Conservation (phyloP, 2,888 invertebrate species). For the Lamellibrachia columna region DNA sequence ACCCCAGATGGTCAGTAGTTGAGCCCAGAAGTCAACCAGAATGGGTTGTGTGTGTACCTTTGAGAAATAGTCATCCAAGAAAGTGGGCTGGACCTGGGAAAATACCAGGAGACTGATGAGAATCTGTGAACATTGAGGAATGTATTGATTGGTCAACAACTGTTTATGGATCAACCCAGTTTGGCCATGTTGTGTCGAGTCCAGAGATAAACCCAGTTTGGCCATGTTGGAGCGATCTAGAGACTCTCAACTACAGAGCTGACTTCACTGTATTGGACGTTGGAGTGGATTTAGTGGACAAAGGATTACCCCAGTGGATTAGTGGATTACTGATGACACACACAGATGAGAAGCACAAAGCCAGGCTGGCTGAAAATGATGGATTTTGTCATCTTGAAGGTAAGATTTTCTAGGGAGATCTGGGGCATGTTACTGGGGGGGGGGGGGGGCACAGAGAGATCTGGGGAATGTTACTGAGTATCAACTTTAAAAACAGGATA, state of each 20-base stretch:
- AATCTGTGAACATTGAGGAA: neutral
- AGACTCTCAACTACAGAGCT: neutral
- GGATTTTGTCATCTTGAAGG: constrained; percentile 16
- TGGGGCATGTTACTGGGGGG: too few relatives aligned
- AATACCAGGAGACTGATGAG: neutral
- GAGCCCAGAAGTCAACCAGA: neutral
- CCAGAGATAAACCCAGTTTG: too few relatives aligned
- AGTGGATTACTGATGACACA: neutral
- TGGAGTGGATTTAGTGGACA: neutral
- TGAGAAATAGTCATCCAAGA: neutral
- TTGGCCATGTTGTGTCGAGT: too few relatives aligned
- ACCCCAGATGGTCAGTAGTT: constrained; percentile 7
- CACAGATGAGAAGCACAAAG: constrained; percentile 1
- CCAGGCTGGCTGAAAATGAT: neutral
- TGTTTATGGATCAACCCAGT: neutral
- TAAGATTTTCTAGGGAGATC: neutral
- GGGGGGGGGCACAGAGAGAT: too few relatives aligned
- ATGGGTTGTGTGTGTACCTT: neutral
- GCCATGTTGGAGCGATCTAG: neutral
- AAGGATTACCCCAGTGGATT: neutral
- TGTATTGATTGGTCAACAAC: neutral
- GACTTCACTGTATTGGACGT: neutral
- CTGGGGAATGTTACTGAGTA: too few relatives aligned
- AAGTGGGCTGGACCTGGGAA: neutral
- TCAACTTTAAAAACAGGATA: too few relatives aligned